A percentile compares a stretch with the other conserved stretches of the same genome.
Evolutionary conservation across 2,797 vertebrate genomes (phyloP).

Genomic region (Rhynchotus rufescens): DNA sequence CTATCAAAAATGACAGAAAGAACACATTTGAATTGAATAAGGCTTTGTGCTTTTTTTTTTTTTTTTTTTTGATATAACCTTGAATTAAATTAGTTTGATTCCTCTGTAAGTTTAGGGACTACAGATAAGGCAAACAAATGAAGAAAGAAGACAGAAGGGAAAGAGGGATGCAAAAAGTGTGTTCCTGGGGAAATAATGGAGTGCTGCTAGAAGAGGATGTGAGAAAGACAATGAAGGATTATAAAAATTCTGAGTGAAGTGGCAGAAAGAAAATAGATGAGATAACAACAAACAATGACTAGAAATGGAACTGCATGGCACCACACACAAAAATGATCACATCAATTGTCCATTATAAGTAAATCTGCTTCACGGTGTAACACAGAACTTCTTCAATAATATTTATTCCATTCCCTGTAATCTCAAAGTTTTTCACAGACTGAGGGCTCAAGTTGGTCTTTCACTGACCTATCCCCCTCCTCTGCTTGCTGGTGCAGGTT

Average conservation of each 20-base stretch:
- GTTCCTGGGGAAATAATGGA: not conserved
- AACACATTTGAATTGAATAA: not conserved
- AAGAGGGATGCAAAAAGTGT: not conserved
- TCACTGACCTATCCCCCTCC: not conserved
- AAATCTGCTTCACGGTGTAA: not conserved
- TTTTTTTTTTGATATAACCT: not conserved
- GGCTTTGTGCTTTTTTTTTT: too few relatives aligned
- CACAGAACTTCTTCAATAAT: not conserved
- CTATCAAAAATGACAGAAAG: not conserved
- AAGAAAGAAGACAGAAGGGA: not conserved
- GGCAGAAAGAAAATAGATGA: not conserved
- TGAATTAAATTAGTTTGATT: constrained; percentile 17
- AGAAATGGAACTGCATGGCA: not conserved
- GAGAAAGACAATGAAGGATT: not conserved
- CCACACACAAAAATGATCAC: not conserved
- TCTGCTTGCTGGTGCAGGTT: not conserved
- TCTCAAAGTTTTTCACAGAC: not conserved
- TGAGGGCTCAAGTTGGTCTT: not conserved
- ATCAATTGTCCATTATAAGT: not conserved
- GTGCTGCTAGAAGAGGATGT: not conserved
- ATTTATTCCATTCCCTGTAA: not conserved
- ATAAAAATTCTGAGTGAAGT: not conserved
- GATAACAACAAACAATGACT: not conserved
- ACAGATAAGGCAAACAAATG: not conserved
- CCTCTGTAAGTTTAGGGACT: not conserved